phyloP scores from a whole-genome alignment of 2,888 invertebrate species.

The Philereme vetulata region DNA sequence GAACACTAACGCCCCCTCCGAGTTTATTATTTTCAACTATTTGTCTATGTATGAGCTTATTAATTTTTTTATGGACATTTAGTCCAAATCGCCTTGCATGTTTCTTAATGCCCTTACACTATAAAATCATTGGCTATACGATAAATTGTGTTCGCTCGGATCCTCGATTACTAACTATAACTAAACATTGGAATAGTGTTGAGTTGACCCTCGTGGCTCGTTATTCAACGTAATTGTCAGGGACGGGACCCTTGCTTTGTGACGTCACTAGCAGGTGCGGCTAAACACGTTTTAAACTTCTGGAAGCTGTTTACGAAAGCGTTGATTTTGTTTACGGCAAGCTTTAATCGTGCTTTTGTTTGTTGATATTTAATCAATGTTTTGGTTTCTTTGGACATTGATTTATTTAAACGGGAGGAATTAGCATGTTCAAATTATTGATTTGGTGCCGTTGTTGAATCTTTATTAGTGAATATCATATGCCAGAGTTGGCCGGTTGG shows the following conservation, averaged over 20 bases:
- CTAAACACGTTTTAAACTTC: slow-evolving; percentile 27
- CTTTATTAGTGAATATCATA: no score
- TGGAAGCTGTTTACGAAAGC: slow-evolving; percentile 15
- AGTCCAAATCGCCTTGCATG: no score
- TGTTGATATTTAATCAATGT: slow-evolving; percentile 11
- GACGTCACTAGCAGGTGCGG: slow-evolving; percentile 31
- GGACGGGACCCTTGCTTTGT: slow-evolving; percentile 36
- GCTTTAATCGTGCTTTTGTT: slow-evolving; percentile 23
- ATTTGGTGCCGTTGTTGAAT: no score
- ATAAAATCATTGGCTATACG: slow-evolving; percentile 8
- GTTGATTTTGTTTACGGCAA: slow-evolving; percentile 26
- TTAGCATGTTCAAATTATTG: no score
- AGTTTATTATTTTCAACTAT: no score
- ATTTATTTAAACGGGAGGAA: background rate
- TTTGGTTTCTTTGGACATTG: background rate
- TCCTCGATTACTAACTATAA: slow-evolving; percentile 24
- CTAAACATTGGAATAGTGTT: slow-evolving; percentile 29
- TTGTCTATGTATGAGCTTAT: no score
- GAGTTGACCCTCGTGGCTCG: slow-evolving; percentile 35
- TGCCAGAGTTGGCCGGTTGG: no score
- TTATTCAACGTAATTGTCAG: slow-evolving; percentile 39
- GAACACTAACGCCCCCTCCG: no score
- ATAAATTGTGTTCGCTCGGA: slow-evolving; percentile 22
- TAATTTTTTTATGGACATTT: no score
- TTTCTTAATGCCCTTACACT: background rate